A percentile compares a stretch with the other conserved stretches of the same genome.
Conservation (phyloP, 2,888 invertebrate genomes). For the Cyaniris semiargus region DNA sequence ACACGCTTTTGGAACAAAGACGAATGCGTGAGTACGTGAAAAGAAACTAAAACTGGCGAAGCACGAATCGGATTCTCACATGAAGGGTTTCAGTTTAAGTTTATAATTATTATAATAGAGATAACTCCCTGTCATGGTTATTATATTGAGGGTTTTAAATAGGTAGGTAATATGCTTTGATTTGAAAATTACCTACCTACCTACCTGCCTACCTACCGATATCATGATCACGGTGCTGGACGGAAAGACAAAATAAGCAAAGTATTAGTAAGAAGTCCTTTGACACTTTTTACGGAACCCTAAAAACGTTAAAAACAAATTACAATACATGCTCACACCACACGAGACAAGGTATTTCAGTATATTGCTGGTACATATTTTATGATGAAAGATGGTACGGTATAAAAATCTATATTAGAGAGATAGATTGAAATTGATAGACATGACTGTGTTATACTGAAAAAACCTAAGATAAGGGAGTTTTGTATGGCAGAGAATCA, state of each 20-base stretch:
- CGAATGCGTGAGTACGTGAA: neutral
- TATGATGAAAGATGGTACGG: neutral
- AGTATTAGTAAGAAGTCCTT: neutral
- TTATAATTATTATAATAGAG: no score
- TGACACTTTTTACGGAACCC: neutral
- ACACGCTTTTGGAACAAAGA: slow-evolving; percentile 17
- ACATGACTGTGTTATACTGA: no score
- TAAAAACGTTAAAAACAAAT: neutral
- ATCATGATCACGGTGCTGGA: no score
- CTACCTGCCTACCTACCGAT: no score
- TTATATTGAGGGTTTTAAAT: no score
- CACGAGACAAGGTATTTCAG: neutral
- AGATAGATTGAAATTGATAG: no score
- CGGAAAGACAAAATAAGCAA: no score
- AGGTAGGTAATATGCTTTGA: no score
- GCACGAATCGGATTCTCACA: neutral
- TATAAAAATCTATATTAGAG: neutral
- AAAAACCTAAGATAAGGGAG: no score
- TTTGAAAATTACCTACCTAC: no score
- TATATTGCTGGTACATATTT: neutral
- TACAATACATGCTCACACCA: neutral
- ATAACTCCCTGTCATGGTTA: no score
- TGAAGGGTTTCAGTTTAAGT: neutral
- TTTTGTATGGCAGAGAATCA: no score
- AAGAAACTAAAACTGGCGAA: neutral